Evolutionary conservation across 2,797 vertebrate species (phyloP).

Genomic region (Acipenser transmontanus): DNA sequence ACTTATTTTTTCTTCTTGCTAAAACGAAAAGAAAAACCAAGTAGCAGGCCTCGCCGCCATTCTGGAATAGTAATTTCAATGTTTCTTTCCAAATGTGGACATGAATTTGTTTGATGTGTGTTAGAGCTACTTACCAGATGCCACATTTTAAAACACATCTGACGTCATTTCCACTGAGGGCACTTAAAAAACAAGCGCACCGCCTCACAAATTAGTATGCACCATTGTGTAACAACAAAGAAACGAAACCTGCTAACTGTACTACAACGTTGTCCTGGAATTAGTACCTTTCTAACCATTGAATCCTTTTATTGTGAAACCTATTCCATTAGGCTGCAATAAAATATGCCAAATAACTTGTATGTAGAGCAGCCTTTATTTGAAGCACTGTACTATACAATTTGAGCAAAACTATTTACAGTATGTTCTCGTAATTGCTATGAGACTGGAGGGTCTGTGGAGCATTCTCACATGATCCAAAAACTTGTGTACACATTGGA

Average conservation of each 20-base stretch:
- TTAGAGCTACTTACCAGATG: slow-evolving; percentile 69
- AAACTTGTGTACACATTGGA: no score
- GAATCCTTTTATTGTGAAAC: no score
- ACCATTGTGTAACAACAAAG: slow-evolving; percentile 24
- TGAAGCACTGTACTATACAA: no score
- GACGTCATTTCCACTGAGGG: slow-evolving; percentile 58
- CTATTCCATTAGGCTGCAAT: no score
- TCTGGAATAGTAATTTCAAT: slow-evolving; percentile 66
- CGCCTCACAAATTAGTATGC: slow-evolving; percentile 62
- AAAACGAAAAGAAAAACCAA: not conserved
- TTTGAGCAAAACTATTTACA: no score
- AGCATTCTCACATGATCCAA: no score
- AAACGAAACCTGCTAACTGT: not conserved
- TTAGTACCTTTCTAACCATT: not conserved
- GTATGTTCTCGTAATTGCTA: no score
- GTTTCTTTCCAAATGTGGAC: slow-evolving; percentile 46
- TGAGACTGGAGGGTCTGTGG: no score
- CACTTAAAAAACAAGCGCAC: slow-evolving; percentile 57
- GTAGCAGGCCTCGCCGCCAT: slow-evolving; percentile 35
- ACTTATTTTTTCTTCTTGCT: not conserved
- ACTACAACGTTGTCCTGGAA: not conserved
- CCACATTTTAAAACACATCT: slow-evolving; percentile 57
- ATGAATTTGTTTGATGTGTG: slow-evolving; percentile 65
- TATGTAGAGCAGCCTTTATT: no score
- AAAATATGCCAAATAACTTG: no score